A percentile compares a stretch with the other conserved stretches of the same genome.
Evolutionary conservation across 2,113 vertebrate species (phyloP).

Genomic region (Aleadryas rufinucha): DNA sequence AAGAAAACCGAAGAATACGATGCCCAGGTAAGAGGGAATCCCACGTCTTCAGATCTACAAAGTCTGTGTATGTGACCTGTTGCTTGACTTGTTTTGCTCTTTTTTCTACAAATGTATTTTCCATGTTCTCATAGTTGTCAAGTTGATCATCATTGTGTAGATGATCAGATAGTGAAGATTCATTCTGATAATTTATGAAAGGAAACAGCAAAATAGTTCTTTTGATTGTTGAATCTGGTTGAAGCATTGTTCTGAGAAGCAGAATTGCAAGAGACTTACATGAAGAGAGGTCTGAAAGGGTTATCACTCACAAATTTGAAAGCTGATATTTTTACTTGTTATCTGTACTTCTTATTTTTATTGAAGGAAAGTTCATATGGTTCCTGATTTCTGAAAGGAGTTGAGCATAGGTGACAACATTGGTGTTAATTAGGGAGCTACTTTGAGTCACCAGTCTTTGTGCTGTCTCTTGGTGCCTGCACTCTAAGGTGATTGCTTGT

Average conservation of each 20-base stretch:
- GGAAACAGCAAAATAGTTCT: not conserved
- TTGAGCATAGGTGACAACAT: not conserved
- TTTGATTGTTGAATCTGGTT: not conserved
- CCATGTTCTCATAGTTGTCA: not conserved
- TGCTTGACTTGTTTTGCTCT: not conserved
- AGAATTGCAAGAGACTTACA: not conserved
- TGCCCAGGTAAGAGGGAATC: constrained; percentile 79
- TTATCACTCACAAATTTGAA: not conserved
- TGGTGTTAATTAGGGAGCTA: not conserved
- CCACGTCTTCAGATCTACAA: not conserved
- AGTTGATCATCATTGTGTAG: not conserved
- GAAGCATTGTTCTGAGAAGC: not conserved
- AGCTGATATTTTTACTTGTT: not conserved
- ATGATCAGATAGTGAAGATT: not conserved
- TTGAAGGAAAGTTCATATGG: not conserved
- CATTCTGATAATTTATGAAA: not conserved
- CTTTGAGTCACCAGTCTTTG: not conserved
- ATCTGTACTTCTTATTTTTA: not conserved
- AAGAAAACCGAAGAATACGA: constrained; percentile 92
- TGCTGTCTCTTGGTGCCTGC: not conserved
- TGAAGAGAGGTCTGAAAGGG: not conserved
- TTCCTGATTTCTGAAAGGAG: not conserved
- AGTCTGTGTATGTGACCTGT: not conserved
- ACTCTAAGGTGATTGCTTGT: not conserved
- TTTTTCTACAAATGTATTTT: not conserved